A percentile compares a stretch with the other conserved stretches of the same genome.
phyloP scores from a whole-genome alignment of 2,797 vertebrate species.

The Nannoperca obscura region DNA sequence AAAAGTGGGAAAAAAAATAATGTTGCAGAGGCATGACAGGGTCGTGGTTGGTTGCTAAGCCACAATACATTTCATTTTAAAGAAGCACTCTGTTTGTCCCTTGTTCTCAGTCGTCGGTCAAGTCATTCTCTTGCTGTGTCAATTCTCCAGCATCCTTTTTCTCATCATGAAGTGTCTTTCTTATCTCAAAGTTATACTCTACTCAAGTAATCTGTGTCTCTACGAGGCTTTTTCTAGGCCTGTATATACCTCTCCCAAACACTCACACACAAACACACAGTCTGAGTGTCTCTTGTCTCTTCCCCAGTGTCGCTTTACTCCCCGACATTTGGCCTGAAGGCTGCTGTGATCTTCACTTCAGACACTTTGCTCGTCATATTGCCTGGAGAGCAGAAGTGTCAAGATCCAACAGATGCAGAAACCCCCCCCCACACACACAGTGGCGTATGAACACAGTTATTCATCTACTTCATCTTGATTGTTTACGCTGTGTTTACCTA shows the following conservation, averaged over 20 bases:
- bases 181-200: conserved; percentile 55
- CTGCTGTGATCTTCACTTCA: conserved; percentile 62
- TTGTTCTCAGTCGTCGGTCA: conserved; percentile 13
- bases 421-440: no score
- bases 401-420: conserved; percentile 18
- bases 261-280: conserved; percentile 5
- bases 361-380: conserved; percentile 37
- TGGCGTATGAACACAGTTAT: background rate
- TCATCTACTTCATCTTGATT: conserved; percentile 1
- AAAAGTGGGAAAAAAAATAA: conserved; percentile 59
- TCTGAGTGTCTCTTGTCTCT: conserved; percentile 17
- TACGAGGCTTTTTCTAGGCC: conserved; percentile 17
- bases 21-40: conserved; percentile 54
- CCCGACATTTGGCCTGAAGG: conserved; percentile 56
- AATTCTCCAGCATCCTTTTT: conserved; percentile 43
- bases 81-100: conserved; percentile 24
- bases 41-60: conserved; percentile 53
- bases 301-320: conserved; percentile 44
- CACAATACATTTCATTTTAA: conserved; percentile 61
- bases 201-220: conserved; percentile 48
- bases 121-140: conserved; percentile 33
- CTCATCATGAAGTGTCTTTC: conserved; percentile 53
- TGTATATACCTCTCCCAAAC: background rate
- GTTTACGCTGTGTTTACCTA: background rate
- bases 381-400: conserved; percentile 48